These are phyloP conservation scores for Nothocercus nigrocapillus DNA, from an alignment of 2,113 vertebrate genomes.

Conservation along the genomic window DNA sequence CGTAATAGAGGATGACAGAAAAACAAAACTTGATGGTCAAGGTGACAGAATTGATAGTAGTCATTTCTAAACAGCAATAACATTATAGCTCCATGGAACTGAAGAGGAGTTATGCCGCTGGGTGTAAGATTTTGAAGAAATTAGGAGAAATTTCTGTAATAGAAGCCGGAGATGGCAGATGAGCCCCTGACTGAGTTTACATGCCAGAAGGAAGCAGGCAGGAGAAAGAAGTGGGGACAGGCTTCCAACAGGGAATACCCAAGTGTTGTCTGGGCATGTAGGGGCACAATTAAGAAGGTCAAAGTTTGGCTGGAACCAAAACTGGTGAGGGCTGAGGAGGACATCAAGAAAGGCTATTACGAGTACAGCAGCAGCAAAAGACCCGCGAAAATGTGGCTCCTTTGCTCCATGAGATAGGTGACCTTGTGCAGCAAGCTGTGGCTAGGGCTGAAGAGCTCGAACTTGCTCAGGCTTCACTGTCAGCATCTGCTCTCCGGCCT, in stretches of 20 bases:
- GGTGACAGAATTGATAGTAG: neutral
- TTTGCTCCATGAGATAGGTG: neutral
- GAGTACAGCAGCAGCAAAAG: neutral
- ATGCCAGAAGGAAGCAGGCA: neutral
- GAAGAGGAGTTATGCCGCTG: neutral
- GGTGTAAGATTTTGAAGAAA: conserved; percentile 37
- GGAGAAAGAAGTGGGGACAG: neutral
- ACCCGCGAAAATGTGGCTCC: neutral
- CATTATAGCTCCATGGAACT: neutral
- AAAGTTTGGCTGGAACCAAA: neutral
- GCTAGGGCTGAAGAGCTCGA: neutral
- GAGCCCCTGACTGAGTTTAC: neutral
- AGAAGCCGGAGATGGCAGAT: neutral
- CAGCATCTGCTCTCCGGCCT: neutral
- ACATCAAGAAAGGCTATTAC: neutral
- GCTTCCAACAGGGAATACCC: neutral
- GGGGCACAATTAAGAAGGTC: neutral
- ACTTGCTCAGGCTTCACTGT: neutral
- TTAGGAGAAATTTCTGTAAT: neutral
- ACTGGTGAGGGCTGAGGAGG: neutral
- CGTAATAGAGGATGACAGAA: neutral
- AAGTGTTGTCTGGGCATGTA: neutral
- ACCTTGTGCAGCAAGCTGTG: neutral
- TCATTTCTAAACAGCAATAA: conserved; percentile 5
- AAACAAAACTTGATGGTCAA: neutral